A percentile compares a stretch with the other conserved stretches of the same genome.
Evolutionary conservation across 2,888 invertebrate species (phyloP).

Genomic region (Dryobota labecula): DNA sequence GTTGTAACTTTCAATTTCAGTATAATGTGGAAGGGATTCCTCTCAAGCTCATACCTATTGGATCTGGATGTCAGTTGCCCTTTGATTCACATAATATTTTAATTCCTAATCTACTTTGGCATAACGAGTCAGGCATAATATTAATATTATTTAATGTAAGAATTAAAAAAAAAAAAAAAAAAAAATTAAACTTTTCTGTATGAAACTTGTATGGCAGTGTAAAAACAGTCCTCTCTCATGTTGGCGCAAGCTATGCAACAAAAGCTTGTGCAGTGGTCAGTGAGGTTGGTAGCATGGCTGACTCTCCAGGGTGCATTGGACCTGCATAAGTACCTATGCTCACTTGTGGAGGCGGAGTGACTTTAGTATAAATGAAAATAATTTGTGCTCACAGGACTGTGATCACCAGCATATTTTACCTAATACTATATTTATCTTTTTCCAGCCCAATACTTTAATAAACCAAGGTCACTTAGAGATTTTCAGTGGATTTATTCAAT

Average conservation of each 20-base stretch:
- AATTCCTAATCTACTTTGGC: background rate
- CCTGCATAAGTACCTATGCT: too few species aligned
- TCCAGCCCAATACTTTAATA: background rate
- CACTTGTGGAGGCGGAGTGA: too few species aligned
- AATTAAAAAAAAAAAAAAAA: too few species aligned
- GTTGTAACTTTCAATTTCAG: background rate
- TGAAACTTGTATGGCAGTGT: too few species aligned
- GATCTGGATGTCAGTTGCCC: background rate
- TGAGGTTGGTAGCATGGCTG: too few species aligned
- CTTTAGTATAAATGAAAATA: background rate
- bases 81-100: background rate
- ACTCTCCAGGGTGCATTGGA: too few species aligned
- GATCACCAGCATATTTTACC: background rate
- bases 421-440: background rate
- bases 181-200: too few species aligned
- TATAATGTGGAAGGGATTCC: background rate
- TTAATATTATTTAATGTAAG: too few species aligned
- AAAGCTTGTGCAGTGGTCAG: too few species aligned
- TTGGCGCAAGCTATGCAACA: too few species aligned
- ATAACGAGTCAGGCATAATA: background rate
- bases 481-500: background rate
- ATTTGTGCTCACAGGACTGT: background rate
- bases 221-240: too few species aligned
- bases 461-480: background rate
- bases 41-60: background rate